Base-by-base conservation (phyloP, 2,113 vertebrate species). In the Neotragus pygmaeus region DNA sequence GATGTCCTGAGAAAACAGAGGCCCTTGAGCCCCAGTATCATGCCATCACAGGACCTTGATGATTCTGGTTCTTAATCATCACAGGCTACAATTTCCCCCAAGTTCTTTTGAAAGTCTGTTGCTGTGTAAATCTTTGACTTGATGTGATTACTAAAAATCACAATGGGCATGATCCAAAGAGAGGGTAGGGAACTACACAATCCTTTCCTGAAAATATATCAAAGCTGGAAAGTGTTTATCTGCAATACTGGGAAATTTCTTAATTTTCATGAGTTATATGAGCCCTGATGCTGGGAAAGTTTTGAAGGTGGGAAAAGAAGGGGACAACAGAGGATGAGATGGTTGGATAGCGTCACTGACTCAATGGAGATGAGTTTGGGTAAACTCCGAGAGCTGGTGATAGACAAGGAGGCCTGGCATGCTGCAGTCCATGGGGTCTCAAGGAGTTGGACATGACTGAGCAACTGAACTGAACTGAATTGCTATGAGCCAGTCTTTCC, bases 121-220 rank as follows among this genome's bases (percentile, higher is more conserved):
- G 19, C 30, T 94, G 30, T 25, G 91, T 62, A 95, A 91, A 88
- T 70, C 30, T 55, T 55, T 91, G 36, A 62, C 17, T 73, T 84
- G 39, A 10, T 60, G 13, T 12, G 88, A 58, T 58, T 78, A 39
- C n/a, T 80, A 36, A 77, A 66, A 60, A 70, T 84, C 64, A 47
- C 58, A 70, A 45, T 45, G 64, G 89, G 9, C 27, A 53, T 84
- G 57, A 78, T 60, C 33, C 6, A 25, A 90, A 66, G 62, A 84
- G 11, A 93, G 30, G 62, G 3, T 21, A 64, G 13, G 39, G 43
- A 94, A 14, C 9, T 87, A 25, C 8, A 49, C 57, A 51, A 12
- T 66, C 30, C n/a, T 27, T 58, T 58, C 28, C 39, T 77, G 19
- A 90, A 89, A 36, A 93, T 83, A 77, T 33, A 55, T 84, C 45